Evolutionary conservation across 92 coral and sea anemone species (phyloP), one percentile per base, ranked within the genome.

Genomic region (Phenganax marumi): DNA sequence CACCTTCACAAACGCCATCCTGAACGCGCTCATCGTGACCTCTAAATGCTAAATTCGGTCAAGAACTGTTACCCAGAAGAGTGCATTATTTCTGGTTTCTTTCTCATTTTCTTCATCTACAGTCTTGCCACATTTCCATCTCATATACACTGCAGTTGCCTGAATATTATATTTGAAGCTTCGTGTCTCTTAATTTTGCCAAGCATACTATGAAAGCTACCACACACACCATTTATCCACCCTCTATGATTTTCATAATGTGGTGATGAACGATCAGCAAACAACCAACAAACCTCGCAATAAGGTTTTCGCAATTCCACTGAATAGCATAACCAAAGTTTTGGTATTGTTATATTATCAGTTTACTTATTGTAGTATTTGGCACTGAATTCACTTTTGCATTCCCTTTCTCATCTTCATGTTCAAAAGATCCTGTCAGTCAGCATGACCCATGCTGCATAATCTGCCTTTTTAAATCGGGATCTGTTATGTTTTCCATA

Each of bases 201-300:
- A 8, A 47, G 13, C 50, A 71, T 71, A n/a, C 47, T 71, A 71
- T 71, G 76, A 52, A 71, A 47, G 46, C 43, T 52, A 73, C 79
- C 62, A 48, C 60, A 73, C 46, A 73, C 79, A 73, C 79, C 79
- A 73, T 73, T 73, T 73, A 73, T 70, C 79, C 79, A 73, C 51
- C 61, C 79, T 73, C 79, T 73, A 9, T 73, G 61, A 73, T 73
- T 50, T 73, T 23, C 79, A 73, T 73, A 73, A 6, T 73, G n/a
- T 51, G 61, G 70, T 63, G 70, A 10, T 63, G 70, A 11, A 63
- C 70, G 70, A 50, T 73, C 54, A 23, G 79, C 79, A 51, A 73
- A 73, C 79, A 73, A 70, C 75, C 75, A 70, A 73, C 79, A 73
- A 73, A 73, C 62, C 62, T 73, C 79, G 62, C 79, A 73, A 73